These are phyloP conservation scores for Callosobruchus maculatus DNA, from an alignment of 2,888 invertebrate species.

Conservation along the genomic window DNA sequence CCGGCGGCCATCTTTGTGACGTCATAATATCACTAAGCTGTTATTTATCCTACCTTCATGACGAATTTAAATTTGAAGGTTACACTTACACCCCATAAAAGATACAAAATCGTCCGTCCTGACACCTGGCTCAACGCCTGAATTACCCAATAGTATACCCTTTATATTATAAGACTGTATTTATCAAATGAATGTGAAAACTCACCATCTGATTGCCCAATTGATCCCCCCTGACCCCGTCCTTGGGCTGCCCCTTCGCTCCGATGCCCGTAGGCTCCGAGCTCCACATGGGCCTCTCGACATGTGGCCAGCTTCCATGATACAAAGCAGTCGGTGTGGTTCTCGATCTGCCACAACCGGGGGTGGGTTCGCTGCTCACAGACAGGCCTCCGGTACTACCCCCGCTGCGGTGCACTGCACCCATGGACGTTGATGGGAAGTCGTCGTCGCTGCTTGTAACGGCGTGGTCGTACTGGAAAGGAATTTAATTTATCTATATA, in stretches of 20 bases:
- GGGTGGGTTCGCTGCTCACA: slow-evolving; percentile 45
- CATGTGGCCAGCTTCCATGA: slow-evolving; percentile 60
- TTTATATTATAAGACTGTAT: too few species aligned
- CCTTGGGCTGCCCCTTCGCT: background rate
- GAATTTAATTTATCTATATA: background rate
- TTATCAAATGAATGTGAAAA: background rate
- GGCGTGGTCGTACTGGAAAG: slow-evolving; percentile 25
- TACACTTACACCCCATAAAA: too few species aligned
- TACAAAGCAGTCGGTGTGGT: slow-evolving; percentile 39
- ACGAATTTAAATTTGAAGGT: too few species aligned
- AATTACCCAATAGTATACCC: too few species aligned
- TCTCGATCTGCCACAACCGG: slow-evolving; percentile 9
- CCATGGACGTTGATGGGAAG: slow-evolving; percentile 39
- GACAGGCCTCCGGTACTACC: slow-evolving; percentile 40
- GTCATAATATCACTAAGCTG: too few species aligned
- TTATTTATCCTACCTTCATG: too few species aligned
- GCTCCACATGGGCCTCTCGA: slow-evolving; percentile 51
- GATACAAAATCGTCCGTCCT: too few species aligned
- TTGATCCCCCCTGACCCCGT: background rate
- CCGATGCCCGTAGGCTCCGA: slow-evolving; percentile 40
- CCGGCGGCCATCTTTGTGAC: too few species aligned
- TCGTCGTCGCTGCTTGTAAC: slow-evolving; percentile 21
- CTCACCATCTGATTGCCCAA: background rate
- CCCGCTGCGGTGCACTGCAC: slow-evolving; percentile 13
- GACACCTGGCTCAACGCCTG: too few species aligned